Evolutionary conservation across 2,113 vertebrate species (phyloP).

Genomic region (Casuarius casuarius): DNA sequence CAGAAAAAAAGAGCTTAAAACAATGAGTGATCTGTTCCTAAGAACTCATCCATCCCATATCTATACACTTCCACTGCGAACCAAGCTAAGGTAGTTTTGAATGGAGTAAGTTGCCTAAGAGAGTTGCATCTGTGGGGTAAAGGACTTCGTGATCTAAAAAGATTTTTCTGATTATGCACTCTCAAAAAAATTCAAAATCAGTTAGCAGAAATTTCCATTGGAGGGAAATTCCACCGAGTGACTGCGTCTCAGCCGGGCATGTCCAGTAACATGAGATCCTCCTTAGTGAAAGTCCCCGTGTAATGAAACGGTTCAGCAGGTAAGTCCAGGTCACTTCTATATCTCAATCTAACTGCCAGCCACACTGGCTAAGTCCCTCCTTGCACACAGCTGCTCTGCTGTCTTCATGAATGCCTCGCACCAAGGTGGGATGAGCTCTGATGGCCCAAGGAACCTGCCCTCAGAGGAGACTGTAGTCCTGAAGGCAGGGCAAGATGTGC

Average conservation of each 20-base stretch:
- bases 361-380: neutral
- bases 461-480: neutral
- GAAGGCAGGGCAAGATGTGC: neutral
- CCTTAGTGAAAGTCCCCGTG: neutral
- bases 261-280: neutral
- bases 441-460: neutral
- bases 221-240: neutral
- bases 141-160: neutral
- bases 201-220: neutral
- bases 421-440: neutral
- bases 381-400: neutral
- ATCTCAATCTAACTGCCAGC: neutral
- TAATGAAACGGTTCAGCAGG: neutral
- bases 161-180: neutral
- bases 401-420: neutral
- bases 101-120: neutral
- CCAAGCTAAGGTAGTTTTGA: neutral
- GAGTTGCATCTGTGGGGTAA: neutral
- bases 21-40: slow-evolving; percentile 15
- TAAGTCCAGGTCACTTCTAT: neutral
- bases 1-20: neutral
- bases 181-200: neutral
- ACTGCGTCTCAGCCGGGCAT: neutral
- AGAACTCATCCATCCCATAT: neutral
- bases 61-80: neutral